Base-by-base conservation (phyloP, 2,888 invertebrate species). In the Pseudanteris insignis region DNA sequence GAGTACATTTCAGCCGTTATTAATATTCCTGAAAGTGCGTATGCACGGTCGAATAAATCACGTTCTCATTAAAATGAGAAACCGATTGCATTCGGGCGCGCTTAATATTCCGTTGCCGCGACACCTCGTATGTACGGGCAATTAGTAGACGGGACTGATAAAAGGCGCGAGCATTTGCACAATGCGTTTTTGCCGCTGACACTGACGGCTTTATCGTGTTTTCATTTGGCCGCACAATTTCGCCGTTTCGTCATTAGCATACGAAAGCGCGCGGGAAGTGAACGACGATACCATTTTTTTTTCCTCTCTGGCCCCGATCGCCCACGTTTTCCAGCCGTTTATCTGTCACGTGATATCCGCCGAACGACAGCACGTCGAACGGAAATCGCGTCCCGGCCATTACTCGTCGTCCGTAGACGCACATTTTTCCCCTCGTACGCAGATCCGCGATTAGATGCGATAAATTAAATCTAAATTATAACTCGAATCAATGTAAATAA, bases 31-130 rank as follows among this genome's bases (percentile, higher is more conserved):
- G 33, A 54, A 53, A 38, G 46, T 33, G 2, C 24, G 33, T 15
- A 38, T 47, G 46, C 34, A 18, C 55, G 41, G 41, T 21, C 36
- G 40, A 37, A 55, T 55, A 41, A 55, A 55, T 55, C 47, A 47
- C 41, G 41, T 47, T 41, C 55, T 55, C 30, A 55, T 55, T 55
- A 41, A 55, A 55, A 47, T 41, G 36, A 47, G 36, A 29, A 41
- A 34, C 33, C 36, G 41, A 55, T 47, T 55, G 55, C 36, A 37
- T 24, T 37, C 29, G 29, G 12, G 15, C 18, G 36, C 13, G 14
- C 36, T 46, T 47, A 47, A 47, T 47, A 47, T 47, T 36, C 37
- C 25, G 37, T 28, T 30, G 10, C 25, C 24, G 47, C 46, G 46
- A 47, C 46, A 47, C 46, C 36, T 53, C 41, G 51, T 43, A 53